A percentile compares a stretch with the other conserved stretches of the same genome.
Evolutionary conservation across 2,113 vertebrate genomes (phyloP).

Genomic region (Oreochromis spilurus): DNA sequence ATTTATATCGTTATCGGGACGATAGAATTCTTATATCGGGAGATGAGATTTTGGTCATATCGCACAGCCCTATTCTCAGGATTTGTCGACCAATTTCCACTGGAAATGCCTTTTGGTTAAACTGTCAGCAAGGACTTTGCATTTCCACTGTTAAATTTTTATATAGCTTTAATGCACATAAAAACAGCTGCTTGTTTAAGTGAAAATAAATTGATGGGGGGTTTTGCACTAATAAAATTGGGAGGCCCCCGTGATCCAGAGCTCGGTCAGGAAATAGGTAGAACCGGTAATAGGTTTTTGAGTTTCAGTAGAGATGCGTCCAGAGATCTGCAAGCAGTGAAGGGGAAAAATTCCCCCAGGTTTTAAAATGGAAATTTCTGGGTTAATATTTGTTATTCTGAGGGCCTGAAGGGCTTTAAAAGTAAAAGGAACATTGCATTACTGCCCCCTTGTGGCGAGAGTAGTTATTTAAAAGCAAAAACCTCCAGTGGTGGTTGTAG

Average conservation of each 20-base stretch:
- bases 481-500: neutral
- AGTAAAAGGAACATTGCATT: neutral
- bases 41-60: no score
- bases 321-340: neutral
- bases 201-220: rapidly evolving
- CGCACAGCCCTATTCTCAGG: neutral
- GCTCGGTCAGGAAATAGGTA: neutral
- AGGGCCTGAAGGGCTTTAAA: neutral
- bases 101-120: neutral
- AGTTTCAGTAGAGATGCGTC: neutral
- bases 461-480: neutral
- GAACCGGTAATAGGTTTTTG: rapidly evolving
- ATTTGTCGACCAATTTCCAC: neutral
- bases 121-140: rapidly evolving
- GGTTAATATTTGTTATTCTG: neutral
- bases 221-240: neutral
- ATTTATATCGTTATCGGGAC: no score
- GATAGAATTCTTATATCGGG: no score
- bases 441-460: neutral
- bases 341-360: rapidly evolving
- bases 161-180: neutral
- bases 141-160: neutral
- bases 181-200: neutral
- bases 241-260: neutral
- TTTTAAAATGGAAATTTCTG: neutral